A percentile compares a stretch with the other conserved stretches of the same genome.
Conservation (phyloP, 2,888 invertebrate species). For the Standfussiana lucernea region DNA sequence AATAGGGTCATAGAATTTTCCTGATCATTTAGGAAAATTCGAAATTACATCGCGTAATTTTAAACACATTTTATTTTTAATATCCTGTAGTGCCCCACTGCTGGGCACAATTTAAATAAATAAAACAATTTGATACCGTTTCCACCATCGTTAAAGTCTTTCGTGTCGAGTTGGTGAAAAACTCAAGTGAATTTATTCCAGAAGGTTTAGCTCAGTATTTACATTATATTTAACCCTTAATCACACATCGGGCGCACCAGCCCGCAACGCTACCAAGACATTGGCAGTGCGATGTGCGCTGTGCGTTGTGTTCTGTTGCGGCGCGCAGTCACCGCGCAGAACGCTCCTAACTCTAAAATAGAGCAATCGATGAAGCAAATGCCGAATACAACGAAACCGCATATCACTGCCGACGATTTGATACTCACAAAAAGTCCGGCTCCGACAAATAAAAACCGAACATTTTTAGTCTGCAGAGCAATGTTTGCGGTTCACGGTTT, state of each 20-base stretch:
- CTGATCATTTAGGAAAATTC: no score
- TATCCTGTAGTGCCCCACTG: no score
- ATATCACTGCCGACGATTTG: conserved; percentile 63
- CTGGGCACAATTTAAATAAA: no score
- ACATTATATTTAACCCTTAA: no score
- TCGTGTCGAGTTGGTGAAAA: no score
- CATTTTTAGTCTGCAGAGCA: conserved; percentile 16
- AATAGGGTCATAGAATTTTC: no score
- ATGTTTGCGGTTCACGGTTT: conserved; percentile 20
- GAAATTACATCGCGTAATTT: no score
- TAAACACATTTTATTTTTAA: no score
- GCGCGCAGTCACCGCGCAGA: conserved; percentile 52
- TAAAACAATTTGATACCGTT: no score
- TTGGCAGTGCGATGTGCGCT: conserved; percentile 16
- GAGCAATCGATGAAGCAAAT: conserved; percentile 66
- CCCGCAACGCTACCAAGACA: neutral
- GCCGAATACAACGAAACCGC: conserved; percentile 63
- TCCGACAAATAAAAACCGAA: conserved; percentile 32
- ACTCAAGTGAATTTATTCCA: no score
- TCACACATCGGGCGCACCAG: neutral
- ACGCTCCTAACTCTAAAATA: conserved; percentile 57
- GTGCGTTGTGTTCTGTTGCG: conserved; percentile 9
- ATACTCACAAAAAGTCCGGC: conserved; percentile 50
- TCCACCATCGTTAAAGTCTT: no score
- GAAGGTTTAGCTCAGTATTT: no score